phyloP scores from a whole-genome alignment of 2,797 vertebrate genomes.

The Cyclura pinguis region DNA sequence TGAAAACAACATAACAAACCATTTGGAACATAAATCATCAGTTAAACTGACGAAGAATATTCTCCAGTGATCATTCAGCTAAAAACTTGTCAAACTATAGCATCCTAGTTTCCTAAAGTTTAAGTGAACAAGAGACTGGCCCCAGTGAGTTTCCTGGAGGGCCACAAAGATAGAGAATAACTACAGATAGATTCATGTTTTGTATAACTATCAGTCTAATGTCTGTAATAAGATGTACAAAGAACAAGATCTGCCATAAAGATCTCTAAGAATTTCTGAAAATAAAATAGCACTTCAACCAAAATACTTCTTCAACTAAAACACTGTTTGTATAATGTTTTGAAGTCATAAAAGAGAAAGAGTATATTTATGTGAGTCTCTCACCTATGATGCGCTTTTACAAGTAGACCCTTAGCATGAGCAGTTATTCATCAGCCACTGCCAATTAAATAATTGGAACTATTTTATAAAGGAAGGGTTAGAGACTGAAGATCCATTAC shows the following conservation, averaged over 20 bases:
- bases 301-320: background rate
- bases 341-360: background rate
- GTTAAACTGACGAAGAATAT: background rate
- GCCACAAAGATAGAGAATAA: background rate
- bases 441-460: background rate
- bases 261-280: background rate
- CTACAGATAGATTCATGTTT: background rate
- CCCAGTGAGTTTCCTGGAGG: background rate
- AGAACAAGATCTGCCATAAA: background rate
- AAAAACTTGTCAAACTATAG: background rate
- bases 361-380: background rate
- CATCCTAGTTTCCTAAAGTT: background rate
- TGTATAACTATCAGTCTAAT: background rate
- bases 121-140: background rate
- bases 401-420: background rate
- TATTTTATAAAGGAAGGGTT: background rate
- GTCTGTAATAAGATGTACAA: background rate
- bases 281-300: background rate
- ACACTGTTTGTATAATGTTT: background rate
- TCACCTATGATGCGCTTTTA: background rate
- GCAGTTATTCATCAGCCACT: background rate
- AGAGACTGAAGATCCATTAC: background rate
- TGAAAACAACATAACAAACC: background rate
- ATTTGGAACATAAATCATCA: background rate
- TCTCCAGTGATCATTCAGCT: background rate